A percentile compares a stretch with the other conserved stretches of the same genome.
phyloP scores from a whole-genome alignment of 2,113 vertebrate genomes.

The Lathamus discolor region DNA sequence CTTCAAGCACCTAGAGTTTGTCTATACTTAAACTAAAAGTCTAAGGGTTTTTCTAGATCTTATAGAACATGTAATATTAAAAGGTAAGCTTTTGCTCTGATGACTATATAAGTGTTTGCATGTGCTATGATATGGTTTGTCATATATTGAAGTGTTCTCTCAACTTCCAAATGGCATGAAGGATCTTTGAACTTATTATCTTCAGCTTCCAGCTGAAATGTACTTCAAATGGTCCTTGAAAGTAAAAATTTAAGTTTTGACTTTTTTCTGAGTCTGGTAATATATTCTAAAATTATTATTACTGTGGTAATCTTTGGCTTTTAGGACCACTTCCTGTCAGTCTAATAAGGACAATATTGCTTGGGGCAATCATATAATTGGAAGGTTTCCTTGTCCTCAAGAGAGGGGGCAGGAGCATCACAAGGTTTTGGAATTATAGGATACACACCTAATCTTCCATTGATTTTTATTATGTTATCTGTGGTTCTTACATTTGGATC shows the following conservation, averaged over 20 bases:
- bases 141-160: background rate
- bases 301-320: background rate
- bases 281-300: background rate
- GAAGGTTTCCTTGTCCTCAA: background rate
- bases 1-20: background rate
- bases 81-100: background rate
- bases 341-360: background rate
- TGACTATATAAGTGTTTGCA: background rate
- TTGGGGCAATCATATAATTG: background rate
- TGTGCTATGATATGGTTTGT: background rate
- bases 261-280: background rate
- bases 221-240: background rate
- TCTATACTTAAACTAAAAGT: background rate
- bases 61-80: background rate
- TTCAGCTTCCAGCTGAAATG: background rate
- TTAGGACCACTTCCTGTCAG: background rate
- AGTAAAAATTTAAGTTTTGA: background rate
- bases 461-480: background rate
- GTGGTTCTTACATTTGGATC: background rate
- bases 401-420: background rate
- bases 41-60: background rate
- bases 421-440: background rate
- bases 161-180: background rate
- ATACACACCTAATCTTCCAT: background rate
- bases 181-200: background rate